Evolutionary conservation across 1,140 invertebrate genomes (phyloP).

Genomic region (Diuraphis noxia): DNA sequence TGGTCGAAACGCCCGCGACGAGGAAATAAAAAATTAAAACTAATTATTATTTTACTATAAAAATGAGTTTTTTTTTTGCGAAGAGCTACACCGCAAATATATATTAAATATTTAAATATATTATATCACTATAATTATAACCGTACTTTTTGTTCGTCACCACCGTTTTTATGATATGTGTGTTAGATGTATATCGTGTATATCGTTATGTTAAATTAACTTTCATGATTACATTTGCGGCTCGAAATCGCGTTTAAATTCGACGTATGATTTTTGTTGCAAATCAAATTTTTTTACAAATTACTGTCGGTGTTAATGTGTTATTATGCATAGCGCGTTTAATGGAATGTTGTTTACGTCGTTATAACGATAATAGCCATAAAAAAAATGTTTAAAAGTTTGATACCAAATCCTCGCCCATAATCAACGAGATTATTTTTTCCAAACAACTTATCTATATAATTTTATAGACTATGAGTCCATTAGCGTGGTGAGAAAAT

Average conservation of each 20-base stretch:
- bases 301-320: too few relatives aligned
- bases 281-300: background rate
- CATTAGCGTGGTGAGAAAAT: background rate
- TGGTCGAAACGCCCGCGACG: background rate
- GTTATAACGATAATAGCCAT: background rate
- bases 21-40: background rate
- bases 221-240: background rate
- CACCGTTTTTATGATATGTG: background rate
- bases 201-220: background rate
- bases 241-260: background rate
- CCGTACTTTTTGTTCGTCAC: background rate
- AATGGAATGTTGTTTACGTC: background rate
- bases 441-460: too few relatives aligned
- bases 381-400: background rate
- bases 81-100: background rate
- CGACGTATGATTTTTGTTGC: background rate
- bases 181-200: background rate
- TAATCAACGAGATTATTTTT: too few relatives aligned
- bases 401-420: background rate
- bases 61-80: background rate
- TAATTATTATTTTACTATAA: conserved; percentile 12
- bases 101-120: too few relatives aligned
- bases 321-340: background rate
- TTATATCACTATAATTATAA: background rate
- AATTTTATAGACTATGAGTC: background rate